Evolutionary conservation across 2,888 invertebrate species (phyloP).

Genomic region (Nudaria mundana): DNA sequence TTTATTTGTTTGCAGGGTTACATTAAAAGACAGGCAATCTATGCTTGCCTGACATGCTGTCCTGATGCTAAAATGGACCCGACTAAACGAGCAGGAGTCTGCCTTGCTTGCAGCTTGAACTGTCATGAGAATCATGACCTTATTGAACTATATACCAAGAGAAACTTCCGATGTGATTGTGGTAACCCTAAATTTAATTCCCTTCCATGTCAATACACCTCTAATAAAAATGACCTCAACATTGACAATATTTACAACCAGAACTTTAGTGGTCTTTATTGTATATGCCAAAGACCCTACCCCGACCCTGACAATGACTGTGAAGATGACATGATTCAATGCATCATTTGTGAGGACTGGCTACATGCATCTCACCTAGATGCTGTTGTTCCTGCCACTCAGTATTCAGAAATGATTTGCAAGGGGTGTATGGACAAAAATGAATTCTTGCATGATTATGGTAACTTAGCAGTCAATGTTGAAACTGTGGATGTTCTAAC

Average conservation of each 20-base stretch:
- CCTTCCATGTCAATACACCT: slow-evolving; percentile 85
- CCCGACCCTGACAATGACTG: slow-evolving; percentile 93
- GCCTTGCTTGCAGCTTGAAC: slow-evolving; percentile 95
- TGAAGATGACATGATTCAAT: slow-evolving; percentile 97
- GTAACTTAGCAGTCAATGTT: slow-evolving; percentile 64
- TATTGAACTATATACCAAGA: slow-evolving; percentile 97
- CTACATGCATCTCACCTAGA: slow-evolving; percentile 91
- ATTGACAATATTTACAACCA: slow-evolving; percentile 92
- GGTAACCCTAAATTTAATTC: slow-evolving; percentile 89
- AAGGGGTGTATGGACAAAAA: slow-evolving; percentile 88
- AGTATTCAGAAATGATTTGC: slow-evolving; percentile 92
- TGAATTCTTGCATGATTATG: slow-evolving; percentile 88
- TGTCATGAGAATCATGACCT: slow-evolving; percentile 98
- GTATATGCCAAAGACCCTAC: slow-evolving; percentile 94
- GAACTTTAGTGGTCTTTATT: slow-evolving; percentile 96
- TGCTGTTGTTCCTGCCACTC: slow-evolving; percentile 77
- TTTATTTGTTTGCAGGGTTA: slow-evolving; percentile 86
- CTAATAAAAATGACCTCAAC: slow-evolving; percentile 84
- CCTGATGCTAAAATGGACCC: slow-evolving; percentile 82
- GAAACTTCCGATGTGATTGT: slow-evolving; percentile 98
- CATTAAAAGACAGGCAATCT: slow-evolving; percentile 94
- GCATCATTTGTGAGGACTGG: slow-evolving; percentile 99
- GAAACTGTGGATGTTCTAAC: slow-evolving; percentile 43
- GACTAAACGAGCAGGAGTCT: slow-evolving; percentile 89
- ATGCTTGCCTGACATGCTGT: slow-evolving; percentile 96